These are phyloP conservation scores for Ophion ventricosus DNA, from an alignment of 2,888 invertebrate genomes.

Conservation along the genomic window DNA sequence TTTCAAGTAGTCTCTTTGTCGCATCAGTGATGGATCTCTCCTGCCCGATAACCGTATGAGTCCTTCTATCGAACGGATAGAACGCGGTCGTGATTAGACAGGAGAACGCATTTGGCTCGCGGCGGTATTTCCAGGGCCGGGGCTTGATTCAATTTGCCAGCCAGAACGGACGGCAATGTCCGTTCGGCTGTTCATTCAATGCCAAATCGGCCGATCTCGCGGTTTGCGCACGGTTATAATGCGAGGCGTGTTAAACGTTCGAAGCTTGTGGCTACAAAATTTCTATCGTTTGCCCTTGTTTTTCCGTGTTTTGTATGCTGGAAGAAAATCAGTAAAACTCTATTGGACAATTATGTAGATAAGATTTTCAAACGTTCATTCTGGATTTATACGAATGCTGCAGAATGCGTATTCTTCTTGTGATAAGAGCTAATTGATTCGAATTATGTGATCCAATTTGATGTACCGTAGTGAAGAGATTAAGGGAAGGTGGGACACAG, in stretches of 20 bases:
- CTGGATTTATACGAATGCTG: not conserved
- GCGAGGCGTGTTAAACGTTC: constrained; percentile 25
- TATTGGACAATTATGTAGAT: not conserved
- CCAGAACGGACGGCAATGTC: constrained; percentile 65
- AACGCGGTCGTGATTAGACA: constrained; percentile 75
- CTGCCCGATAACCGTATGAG: constrained; percentile 65
- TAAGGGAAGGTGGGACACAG: not conserved
- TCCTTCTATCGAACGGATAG: constrained; percentile 69
- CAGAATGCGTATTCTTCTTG: not conserved
- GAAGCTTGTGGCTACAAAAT: not conserved
- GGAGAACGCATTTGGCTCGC: constrained; percentile 73
- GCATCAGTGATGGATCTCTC: constrained; percentile 48
- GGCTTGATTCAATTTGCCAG: constrained; percentile 77
- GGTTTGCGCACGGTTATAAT: constrained; percentile 45
- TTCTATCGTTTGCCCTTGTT: constrained; percentile 28
- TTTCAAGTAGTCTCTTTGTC: constrained; percentile 33
- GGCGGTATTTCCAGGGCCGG: constrained; percentile 72
- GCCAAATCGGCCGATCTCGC: constrained; percentile 35
- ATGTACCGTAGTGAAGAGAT: not conserved
- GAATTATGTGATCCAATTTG: not conserved
- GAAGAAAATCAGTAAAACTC: not conserved
- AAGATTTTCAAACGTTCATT: not conserved
- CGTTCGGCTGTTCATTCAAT: constrained; percentile 59
- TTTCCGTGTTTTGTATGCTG: not conserved
- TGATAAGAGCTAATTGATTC: not conserved